Conservation (phyloP, 2,888 invertebrate genomes). For the Nomada lathburiana region DNA sequence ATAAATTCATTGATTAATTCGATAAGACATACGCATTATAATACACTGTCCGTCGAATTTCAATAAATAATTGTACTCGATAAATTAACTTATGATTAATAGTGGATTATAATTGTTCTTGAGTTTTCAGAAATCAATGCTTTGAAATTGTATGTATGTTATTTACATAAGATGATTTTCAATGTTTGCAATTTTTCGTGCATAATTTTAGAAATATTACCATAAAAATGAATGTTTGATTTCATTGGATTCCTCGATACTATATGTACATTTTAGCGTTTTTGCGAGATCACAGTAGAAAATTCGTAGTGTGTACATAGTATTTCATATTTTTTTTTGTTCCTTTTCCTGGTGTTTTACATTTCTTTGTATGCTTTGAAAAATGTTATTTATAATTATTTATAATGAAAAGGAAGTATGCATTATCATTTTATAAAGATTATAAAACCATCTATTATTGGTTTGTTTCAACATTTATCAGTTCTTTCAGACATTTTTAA, state of each 20-base stretch:
- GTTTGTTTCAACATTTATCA: not conserved
- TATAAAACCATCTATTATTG: conserved; percentile 10
- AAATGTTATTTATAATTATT: conserved; percentile 6
- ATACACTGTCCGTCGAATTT: conserved; percentile 10
- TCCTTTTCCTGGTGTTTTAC: not conserved
- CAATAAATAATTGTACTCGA: conserved; percentile 11
- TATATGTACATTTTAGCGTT: conserved; percentile 20
- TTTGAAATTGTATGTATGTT: conserved; percentile 1
- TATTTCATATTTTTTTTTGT: conserved; percentile 3
- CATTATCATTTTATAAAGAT: conserved; percentile 11
- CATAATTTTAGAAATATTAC: conserved; percentile 1
- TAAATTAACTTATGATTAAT: not conserved
- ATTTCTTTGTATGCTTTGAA: conserved; percentile 22
- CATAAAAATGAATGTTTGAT: conserved; percentile 4
- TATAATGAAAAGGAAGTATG: conserved; percentile 19
- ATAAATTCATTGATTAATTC: no score
- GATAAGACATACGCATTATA: conserved; percentile 16
- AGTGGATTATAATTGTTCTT: not conserved
- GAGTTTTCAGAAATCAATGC: conserved; percentile 1
- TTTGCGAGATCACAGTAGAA: conserved; percentile 41
- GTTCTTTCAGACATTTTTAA: not conserved
- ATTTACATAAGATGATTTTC: not conserved
- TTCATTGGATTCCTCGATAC: conserved; percentile 10
- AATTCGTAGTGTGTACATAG: conserved; percentile 21
- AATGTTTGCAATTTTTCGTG: not conserved